These are phyloP conservation scores for Hafferia zeledoni DNA, from an alignment of 2,797 vertebrate species.

Conservation along the genomic window DNA sequence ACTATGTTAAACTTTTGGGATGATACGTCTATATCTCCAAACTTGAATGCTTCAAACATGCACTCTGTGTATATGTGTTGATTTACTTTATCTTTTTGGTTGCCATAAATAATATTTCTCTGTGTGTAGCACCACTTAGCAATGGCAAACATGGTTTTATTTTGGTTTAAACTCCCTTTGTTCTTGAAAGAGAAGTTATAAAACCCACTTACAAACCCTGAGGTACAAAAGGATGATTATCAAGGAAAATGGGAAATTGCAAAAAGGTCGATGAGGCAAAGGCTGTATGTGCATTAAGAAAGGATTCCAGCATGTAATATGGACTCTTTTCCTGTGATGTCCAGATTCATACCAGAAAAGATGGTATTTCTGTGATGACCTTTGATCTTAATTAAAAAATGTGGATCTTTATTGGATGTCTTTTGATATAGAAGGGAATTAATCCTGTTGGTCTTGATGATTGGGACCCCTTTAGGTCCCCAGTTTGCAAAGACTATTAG, in stretches of 20 bases:
- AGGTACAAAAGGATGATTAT: background rate
- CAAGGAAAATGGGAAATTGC: background rate
- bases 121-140: background rate
- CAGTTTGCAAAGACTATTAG: background rate
- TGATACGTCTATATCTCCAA: background rate
- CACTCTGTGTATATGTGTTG: background rate
- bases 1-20: background rate
- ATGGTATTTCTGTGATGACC: background rate
- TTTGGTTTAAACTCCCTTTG: background rate
- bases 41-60: background rate
- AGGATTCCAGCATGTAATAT: background rate
- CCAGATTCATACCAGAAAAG: background rate
- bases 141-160: background rate
- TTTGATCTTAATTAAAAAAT: background rate
- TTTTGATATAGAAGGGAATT: background rate
- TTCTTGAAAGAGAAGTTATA: background rate
- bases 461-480: background rate
- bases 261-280: fast-evolving
- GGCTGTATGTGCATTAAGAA: background rate
- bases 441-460: background rate
- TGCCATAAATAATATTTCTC: background rate
- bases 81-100: background rate
- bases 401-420: background rate
- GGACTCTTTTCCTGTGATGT: background rate
- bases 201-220: background rate